Evolutionary conservation across 2,113 vertebrate species (phyloP), one percentile per base, ranked within the genome.

Genomic region (Oxyruncus cristatus): DNA sequence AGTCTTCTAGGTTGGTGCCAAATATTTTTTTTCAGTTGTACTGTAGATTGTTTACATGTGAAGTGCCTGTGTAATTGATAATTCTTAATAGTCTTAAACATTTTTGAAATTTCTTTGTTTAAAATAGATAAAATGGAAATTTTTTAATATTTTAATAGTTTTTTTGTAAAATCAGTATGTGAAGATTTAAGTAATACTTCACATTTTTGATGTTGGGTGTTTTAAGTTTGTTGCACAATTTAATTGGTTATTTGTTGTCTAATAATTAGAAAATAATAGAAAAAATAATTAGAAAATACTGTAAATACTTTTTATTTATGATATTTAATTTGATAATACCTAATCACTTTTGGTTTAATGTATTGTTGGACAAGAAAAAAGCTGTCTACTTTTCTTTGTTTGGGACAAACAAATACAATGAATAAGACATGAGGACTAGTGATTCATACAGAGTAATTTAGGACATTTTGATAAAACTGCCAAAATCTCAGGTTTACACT

Each of bases 11-110:
- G 95, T 98, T 98, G 97, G 97, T 98, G 98, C 98, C 98, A 98
- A 98, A 97, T 97, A 97, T 97, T 95, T 96, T 96, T 96, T 95
- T 98, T 98, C 94, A 97, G 94, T 98, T 98, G 97, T 98, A 98
- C 96, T 98, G 97, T 98, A 98, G 98, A 98, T 98, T 98, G 98
- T 98, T 98, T 98, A 98, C 98, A 98, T 98, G 98, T 98, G 98
- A 98, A 98, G 98, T 98, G 98, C 98, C 98, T 98, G 98, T 98
- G 98, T 98, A 97, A 98, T 93, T 98, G 97, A 98, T 97, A 95
- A 98, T 92, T 98, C 94, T 97, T 97, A 97, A 93, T 97, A 97
- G 98, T 98, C 97, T 97, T 98, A 97, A 97, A 88, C 93, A 97
- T 97, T 97, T 98, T 98, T 97, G 95, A 89, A 95, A 93, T 97